Percentiles rank a stretch among this genome's conserved stretches.
Evolutionary conservation across 2,888 invertebrate species (phyloP).

Genomic region (Parnassius mnemosyne): DNA sequence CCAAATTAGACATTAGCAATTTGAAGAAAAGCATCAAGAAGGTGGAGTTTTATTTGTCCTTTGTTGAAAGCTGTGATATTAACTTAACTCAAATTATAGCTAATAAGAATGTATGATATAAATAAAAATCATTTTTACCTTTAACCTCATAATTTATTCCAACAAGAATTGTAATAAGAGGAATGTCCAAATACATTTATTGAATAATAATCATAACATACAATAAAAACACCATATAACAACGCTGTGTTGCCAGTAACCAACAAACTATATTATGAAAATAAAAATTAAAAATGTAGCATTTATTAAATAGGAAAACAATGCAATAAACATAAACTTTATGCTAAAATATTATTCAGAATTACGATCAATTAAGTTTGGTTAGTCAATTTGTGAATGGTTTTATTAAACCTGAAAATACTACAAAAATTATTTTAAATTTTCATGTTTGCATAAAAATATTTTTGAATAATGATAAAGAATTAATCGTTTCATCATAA

Average conservation of each 20-base stretch:
- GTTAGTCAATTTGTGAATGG: no score
- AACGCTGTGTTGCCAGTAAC: not conserved
- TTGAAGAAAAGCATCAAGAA: constrained; percentile 82
- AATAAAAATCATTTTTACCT: constrained; percentile 39
- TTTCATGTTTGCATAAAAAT: no score
- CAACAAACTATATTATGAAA: constrained; percentile 3
- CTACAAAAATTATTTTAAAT: no score
- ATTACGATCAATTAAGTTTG: no score
- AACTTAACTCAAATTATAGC: not conserved
- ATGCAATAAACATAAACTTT: no score
- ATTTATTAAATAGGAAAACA: no score
- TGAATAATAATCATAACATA: constrained; percentile 10
- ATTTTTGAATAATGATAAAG: no score
- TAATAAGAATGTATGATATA: not conserved
- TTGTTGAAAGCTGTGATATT: constrained; percentile 70
- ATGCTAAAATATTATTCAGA: no score
- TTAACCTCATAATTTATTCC: constrained; percentile 63
- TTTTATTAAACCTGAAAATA: no score
- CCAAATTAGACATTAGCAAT: constrained; percentile 74
- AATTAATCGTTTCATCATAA: no score
- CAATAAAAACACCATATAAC: no score
- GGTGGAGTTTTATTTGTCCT: constrained; percentile 86
- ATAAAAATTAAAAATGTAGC: not conserved
- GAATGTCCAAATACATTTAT: constrained; percentile 58
- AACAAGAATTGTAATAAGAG: constrained; percentile 56